Evolutionary conservation across 2,888 invertebrate genomes (phyloP), one percentile per base, ranked within the genome.

Genomic region (Acheta domesticus): DNA sequence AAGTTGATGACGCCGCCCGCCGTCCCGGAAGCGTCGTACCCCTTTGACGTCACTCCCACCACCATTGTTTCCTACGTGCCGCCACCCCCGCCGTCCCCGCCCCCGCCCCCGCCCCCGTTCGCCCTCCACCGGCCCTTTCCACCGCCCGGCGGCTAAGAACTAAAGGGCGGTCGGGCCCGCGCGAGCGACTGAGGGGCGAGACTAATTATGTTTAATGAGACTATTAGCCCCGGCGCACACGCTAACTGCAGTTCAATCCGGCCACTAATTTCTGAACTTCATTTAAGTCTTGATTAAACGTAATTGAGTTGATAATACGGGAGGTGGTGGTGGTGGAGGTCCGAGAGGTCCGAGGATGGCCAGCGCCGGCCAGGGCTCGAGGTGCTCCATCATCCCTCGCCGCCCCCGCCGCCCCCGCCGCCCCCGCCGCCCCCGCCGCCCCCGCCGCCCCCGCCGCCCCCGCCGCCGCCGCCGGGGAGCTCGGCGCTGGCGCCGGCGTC

Each of bases 251-350:
- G 75, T 79, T 79, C 78, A 79, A 79, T 79, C 78, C 78, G 36
- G 78, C 78, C 75, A 79, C 78, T 79, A 79, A 79, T 79, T 79
- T 75, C 49, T 75, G 78, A 79, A 79, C 78, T 79, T 79, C 78
- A 49, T 79, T 79, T 79, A 79, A 50, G 78, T 79, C 79, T 74
- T 79, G 79, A 79, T 79, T 79, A 79, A 79, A 73, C 73, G 79
- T 79, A 79, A 79, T 79, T 79, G 79, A 79, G 77, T 79, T 76
- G 79, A 79, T 79, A 79, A 79, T 79, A 76, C 73, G 62, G 49
- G 73, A 49, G 75, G n/a, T 2, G 2, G 75, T 74, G 76, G 76
- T 49, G 76, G 21, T 48, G 19, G 48, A 48, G 74, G 14, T 21
- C n/a, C n/a, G 16, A 11, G 62, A 62, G n/a, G 62, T 62, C 16